Conservation (phyloP, 1,140 invertebrate genomes). For the Eciton burchellii region DNA sequence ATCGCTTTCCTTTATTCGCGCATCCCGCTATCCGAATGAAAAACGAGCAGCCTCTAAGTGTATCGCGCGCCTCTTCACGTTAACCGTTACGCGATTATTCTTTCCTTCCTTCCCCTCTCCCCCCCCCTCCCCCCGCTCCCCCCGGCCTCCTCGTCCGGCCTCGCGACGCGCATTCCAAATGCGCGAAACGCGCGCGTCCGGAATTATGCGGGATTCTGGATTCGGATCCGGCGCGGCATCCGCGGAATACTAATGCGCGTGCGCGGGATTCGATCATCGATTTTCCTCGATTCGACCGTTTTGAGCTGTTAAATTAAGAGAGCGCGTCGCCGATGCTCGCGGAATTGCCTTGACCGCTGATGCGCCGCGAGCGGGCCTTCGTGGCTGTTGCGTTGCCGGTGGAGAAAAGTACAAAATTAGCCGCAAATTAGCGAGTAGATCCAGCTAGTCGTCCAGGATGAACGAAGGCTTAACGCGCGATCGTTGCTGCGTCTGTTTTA, state of each 20-base stretch:
- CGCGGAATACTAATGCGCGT: constrained; percentile 41
- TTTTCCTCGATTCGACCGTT: constrained; percentile 47
- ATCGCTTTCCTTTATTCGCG: constrained; percentile 36
- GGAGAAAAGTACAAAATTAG: too few relatives aligned
- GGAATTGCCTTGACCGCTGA: too few relatives aligned
- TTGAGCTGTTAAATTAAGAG: constrained; percentile 45
- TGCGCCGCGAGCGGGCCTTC: too few relatives aligned
- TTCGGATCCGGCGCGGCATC: constrained; percentile 19
- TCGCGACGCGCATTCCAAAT: not conserved
- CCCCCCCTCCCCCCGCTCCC: not conserved
- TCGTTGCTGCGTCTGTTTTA: too few relatives aligned
- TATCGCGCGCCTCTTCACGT: constrained; percentile 47
- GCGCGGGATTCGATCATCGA: constrained; percentile 1
- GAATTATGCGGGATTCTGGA: constrained; percentile 25
- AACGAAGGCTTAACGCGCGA: too few relatives aligned
- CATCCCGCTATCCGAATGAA: constrained; percentile 54
- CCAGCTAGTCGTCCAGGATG: too few relatives aligned
- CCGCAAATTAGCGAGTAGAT: too few relatives aligned
- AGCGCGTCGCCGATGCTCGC: not conserved
- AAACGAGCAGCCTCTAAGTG: constrained; percentile 40
- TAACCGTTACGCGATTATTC: constrained; percentile 52
- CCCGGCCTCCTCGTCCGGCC: too few relatives aligned
- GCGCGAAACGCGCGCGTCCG: too few relatives aligned
- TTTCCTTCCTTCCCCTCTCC: not conserved
- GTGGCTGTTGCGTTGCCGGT: too few relatives aligned